A percentile compares a stretch with the other conserved stretches of the same genome.
phyloP scores from a whole-genome alignment of 2,888 invertebrate genomes.

The Catocala nupta region DNA sequence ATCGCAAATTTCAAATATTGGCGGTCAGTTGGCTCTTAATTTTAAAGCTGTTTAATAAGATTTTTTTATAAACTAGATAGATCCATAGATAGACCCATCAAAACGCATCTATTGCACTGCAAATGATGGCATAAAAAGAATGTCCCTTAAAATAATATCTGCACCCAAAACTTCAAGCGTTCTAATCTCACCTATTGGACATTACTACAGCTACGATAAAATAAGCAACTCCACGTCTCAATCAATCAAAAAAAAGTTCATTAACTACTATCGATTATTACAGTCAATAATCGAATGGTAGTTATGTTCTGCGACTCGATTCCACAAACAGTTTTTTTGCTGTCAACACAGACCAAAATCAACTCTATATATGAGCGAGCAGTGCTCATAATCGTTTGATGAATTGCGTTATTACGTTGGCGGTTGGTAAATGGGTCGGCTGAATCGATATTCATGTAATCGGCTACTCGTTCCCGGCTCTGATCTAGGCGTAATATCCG shows the following conservation, averaged over 20 bases:
- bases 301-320: conserved; percentile 43
- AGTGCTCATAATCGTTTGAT: conserved; percentile 27
- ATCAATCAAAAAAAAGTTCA: conserved; percentile 42
- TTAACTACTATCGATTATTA: conserved; percentile 47
- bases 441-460: conserved; percentile 60
- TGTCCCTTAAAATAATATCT: background rate
- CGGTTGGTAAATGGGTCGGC: conserved; percentile 59
- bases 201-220: background rate
- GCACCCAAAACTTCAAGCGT: background rate
- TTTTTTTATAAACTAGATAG: too few species aligned
- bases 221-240: conserved; percentile 3
- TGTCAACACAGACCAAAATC: conserved; percentile 18
- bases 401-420: conserved; percentile 50
- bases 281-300: conserved; percentile 48
- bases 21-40: too few species aligned
- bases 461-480: conserved; percentile 53
- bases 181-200: background rate
- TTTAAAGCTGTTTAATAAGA: too few species aligned
- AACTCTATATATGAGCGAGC: conserved; percentile 22
- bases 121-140: too few species aligned
- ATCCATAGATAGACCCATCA: too few species aligned
- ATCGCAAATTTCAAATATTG: too few species aligned
- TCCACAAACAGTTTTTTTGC: conserved; percentile 26
- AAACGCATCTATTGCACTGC: too few species aligned
- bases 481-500: conserved; percentile 50